Evolutionary conservation across 1,140 invertebrate species (phyloP), one percentile per base, ranked within the genome.

Genomic region (Agrilus planipennis): DNA sequence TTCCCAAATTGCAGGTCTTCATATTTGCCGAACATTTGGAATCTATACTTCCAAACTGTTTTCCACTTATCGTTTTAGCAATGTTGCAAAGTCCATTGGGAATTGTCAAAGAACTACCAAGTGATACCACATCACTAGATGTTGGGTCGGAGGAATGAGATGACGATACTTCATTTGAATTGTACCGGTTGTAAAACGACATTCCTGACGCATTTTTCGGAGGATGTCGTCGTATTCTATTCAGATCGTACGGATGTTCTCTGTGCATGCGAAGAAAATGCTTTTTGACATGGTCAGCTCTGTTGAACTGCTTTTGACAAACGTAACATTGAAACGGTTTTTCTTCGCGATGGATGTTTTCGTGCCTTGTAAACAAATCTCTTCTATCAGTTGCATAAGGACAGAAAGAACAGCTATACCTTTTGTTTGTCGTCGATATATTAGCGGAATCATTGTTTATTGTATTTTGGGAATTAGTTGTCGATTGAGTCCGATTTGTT

Each of bases 211-310:
- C 57, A 37, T 64, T 65, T 50, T 73, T 73, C 3, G 62, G 61
- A 41, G 64, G 62, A 44, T 71, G 65, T 45, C 74, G 69, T 39
- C 81, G 65, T 47, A 89, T 89, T 53, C 79, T 75, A 49, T 86
- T 81, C n/a, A 89, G 67, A 47, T 89, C 84, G 55, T 91, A 91
- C 1, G 73, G 73, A 54, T 84, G 77, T 44, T 90, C 88, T 4
- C 84, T 72, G 53, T 91, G 88, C 81, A 92, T 91, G 34, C 89
- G 69, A 23, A 88, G 65, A 57, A 91, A 91, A 60, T 93, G 89
- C 54, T 93, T 93, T 59, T 93, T 93, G 16, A 92, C 87, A 57
- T 93, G 89, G 62, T 93, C 89, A n/a, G 88, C 88, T 22, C 89
- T 71, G 62, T 90, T 92, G 64, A 93, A 93, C 54, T 89, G 84